These are phyloP conservation scores for Rhinopomastus cyanomelas DNA, from an alignment of 2,113 vertebrate genomes.

Conservation along the genomic window DNA sequence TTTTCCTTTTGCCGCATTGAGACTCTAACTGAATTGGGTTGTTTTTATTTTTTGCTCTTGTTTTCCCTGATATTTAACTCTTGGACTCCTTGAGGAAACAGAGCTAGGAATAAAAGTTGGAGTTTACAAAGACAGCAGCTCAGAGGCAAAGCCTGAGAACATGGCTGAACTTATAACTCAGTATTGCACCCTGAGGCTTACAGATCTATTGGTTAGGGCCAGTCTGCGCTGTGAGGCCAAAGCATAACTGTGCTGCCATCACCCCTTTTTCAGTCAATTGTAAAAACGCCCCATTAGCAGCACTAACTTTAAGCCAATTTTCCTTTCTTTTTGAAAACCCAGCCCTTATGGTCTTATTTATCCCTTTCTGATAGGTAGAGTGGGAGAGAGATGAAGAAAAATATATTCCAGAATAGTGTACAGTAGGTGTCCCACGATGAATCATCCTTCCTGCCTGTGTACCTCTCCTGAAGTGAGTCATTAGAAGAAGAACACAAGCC, in stretches of 20 bases:
- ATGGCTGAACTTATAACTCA: not conserved
- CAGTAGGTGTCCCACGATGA: constrained; percentile 61
- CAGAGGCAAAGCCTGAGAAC: not conserved
- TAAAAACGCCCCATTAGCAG: not conserved
- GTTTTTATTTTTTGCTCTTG: not conserved
- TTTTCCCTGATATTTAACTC: constrained; percentile 12
- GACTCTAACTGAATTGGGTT: not conserved
- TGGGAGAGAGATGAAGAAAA: constrained; percentile 63
- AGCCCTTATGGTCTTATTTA: constrained; percentile 39
- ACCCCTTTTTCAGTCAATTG: not conserved
- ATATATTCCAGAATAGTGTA: constrained; percentile 63
- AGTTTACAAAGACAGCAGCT: not conserved
- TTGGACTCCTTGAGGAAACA: not conserved
- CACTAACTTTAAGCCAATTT: constrained; percentile 23
- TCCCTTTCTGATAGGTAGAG: constrained; percentile 54
- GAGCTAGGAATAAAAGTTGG: not conserved
- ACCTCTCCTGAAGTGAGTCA: constrained; percentile 68
- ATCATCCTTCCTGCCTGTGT: constrained; percentile 67
- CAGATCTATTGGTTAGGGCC: not conserved
- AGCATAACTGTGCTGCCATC: not conserved
- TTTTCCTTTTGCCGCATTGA: constrained; percentile 7
- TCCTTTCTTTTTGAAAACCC: not conserved
- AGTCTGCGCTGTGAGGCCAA: not conserved
- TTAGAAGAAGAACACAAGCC: constrained; percentile 53
- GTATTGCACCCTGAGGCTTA: not conserved